Percentiles rank a stretch among this genome's conserved stretches.
Conservation (phyloP, 1,140 invertebrate genomes). For the Panagrolaimus sp. region DNA sequence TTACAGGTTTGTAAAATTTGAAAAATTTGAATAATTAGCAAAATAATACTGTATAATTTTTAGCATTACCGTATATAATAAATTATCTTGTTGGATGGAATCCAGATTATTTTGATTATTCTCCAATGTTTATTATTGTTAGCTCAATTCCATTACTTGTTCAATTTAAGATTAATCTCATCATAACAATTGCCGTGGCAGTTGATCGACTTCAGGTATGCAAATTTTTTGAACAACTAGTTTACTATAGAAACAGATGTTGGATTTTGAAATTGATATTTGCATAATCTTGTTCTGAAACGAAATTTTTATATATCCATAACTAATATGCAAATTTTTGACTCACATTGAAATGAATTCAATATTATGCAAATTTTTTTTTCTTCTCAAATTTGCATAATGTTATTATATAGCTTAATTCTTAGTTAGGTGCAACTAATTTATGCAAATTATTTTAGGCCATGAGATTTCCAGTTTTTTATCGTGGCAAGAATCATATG, state of each 20-base stretch:
- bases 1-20: constrained; percentile 21
- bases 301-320: neutral
- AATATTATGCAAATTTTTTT: neutral
- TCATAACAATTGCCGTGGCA: constrained; percentile 31
- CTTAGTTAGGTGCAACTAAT: too few relatives aligned
- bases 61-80: constrained; percentile 36
- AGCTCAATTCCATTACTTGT: constrained; percentile 27
- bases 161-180: constrained; percentile 39
- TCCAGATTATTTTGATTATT: constrained; percentile 31
- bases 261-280: neutral
- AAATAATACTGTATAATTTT: neutral
- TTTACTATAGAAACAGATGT: neutral
- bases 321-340: neutral
- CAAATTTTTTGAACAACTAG: neutral
- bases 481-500: constrained; percentile 36
- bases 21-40: constrained; percentile 15
- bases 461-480: constrained; percentile 32
- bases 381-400: neutral
- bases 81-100: constrained; percentile 34
- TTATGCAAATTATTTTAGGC: constrained; percentile 25
- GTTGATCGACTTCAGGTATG: constrained; percentile 33
- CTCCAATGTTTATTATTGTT: constrained; percentile 34
- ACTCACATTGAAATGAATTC: neutral
- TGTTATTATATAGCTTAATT: too few relatives aligned
- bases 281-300: constrained; percentile 6